A percentile compares a stretch with the other conserved stretches of the same genome.
Conservation (phyloP, 2,113 vertebrate genomes). For the Pandion haliaetus region DNA sequence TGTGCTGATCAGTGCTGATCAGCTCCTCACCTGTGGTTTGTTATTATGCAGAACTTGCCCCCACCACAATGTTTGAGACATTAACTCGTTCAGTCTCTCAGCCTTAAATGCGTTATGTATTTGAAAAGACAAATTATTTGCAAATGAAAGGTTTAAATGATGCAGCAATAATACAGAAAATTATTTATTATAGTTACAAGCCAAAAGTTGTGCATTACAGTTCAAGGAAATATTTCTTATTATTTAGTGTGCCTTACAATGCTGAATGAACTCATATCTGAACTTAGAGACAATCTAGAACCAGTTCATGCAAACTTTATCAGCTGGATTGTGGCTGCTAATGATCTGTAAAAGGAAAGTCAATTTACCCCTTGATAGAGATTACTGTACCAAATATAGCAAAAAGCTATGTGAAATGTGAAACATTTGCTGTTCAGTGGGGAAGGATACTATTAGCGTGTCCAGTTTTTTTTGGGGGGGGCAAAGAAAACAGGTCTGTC, state of each 20-base stretch:
- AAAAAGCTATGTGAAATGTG: slow-evolving; percentile 65
- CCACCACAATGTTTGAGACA: no score
- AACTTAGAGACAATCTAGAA: slow-evolving; percentile 26
- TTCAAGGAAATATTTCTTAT: background rate
- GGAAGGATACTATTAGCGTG: slow-evolving; percentile 29
- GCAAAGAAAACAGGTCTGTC: background rate
- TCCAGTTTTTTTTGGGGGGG: background rate
- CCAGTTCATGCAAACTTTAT: slow-evolving; percentile 41
- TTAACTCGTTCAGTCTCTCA: no score
- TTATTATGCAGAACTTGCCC: no score
- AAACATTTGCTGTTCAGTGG: slow-evolving; percentile 7
- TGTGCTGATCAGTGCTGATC: no score
- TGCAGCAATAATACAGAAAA: background rate
- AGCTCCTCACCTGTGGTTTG: no score
- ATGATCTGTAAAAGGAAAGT: slow-evolving; percentile 69
- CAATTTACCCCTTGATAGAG: slow-evolving; percentile 67
- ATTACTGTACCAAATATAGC: slow-evolving; percentile 69
- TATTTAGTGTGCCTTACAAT: background rate
- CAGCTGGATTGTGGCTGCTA: slow-evolving; percentile 51
- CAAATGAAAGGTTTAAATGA: background rate
- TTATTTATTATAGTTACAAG: background rate
- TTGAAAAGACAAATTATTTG: background rate
- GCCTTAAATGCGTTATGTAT: background rate
- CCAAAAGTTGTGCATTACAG: background rate
- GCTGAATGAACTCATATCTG: background rate